These are phyloP conservation scores for Meiosimyza decipiens DNA, from an alignment of 2,888 invertebrate species.

Conservation along the genomic window DNA sequence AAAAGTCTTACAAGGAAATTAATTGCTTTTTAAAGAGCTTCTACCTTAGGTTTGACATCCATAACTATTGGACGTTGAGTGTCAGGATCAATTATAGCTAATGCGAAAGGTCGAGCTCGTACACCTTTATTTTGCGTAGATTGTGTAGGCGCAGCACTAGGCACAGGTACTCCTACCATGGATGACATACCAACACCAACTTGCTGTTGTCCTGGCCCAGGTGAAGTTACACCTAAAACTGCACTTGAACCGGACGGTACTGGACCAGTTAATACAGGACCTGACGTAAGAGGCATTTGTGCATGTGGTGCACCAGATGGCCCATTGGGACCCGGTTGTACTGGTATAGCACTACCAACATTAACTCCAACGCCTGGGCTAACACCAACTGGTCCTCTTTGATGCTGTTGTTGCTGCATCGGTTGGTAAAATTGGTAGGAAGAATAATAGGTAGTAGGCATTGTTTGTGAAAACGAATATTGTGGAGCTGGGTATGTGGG, in stretches of 20 bases:
- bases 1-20: neutral
- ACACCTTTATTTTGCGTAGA: constrained; percentile 48
- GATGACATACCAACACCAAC: constrained; percentile 52
- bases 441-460: constrained; percentile 45
- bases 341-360: constrained; percentile 52
- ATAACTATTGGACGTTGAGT: constrained; percentile 66
- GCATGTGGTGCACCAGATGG: constrained; percentile 53
- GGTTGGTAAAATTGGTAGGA: constrained; percentile 47
- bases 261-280: constrained; percentile 49
- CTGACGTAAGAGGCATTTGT: constrained; percentile 51
- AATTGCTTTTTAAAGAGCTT: neutral
- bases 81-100: constrained; percentile 69
- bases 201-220: constrained; percentile 48
- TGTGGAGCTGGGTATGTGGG: constrained; percentile 53
- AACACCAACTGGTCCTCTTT: constrained; percentile 55
- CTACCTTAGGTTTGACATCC: constrained; percentile 56
- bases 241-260: constrained; percentile 66
- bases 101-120: constrained; percentile 61
- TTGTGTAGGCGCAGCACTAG: constrained; percentile 47
- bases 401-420: constrained; percentile 54
- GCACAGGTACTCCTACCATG: constrained; percentile 49
- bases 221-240: constrained; percentile 63
- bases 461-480: constrained; percentile 54
- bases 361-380: constrained; percentile 51
- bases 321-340: constrained; percentile 58